Base-by-base conservation (phyloP, 2,113 vertebrate species). In the Ammodytes dubius region DNA sequence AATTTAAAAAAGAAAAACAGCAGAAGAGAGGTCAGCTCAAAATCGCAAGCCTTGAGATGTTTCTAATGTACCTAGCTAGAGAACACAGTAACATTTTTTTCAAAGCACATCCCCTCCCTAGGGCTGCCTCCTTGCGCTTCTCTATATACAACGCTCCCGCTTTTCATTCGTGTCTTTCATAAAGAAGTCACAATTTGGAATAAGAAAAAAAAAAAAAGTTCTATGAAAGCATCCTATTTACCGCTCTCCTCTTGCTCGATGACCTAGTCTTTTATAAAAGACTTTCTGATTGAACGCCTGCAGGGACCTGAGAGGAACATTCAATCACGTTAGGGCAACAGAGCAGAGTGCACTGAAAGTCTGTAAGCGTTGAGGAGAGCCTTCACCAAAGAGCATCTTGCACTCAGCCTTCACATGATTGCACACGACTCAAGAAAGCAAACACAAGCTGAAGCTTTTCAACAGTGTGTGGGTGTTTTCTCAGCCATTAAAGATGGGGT, bases 201-300 rank as follows among this genome's bases (percentile, higher is more conserved):
- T 84, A 73, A 78, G 13, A 65, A 39, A 84, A 70, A 70, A 80
- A 85, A 79, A 84, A 87, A 47, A 59, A 46, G 76, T 89, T 89
- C 58, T 75, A 71, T 93, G 90, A 92, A 92, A 92, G 92, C 91
- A 82, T 85, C 86, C 89, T 88, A 89, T 91, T 91, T 91, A 89
- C 81, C 71, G 84, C 73, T 61, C 73, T 77, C 68, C 72, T 85
- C 65, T 76, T 59, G 81, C 77, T 82, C 88, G 77, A 72, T 71
- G 82, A 91, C 89, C 88, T 89, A 86, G 83, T 43, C 68, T 82
- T 90, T 72, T 89, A 80, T 87, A 84, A 77, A 85, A 79, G 78
- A 77, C 81, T 86, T 90, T 90, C 74, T 79, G 87, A 91, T 86
- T 87, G 88, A 93, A 78, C 15, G 87, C 93, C 93, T 91, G 86